phyloP scores from a whole-genome alignment of 1,140 invertebrate genomes.

The Scylla paramamosain region DNA sequence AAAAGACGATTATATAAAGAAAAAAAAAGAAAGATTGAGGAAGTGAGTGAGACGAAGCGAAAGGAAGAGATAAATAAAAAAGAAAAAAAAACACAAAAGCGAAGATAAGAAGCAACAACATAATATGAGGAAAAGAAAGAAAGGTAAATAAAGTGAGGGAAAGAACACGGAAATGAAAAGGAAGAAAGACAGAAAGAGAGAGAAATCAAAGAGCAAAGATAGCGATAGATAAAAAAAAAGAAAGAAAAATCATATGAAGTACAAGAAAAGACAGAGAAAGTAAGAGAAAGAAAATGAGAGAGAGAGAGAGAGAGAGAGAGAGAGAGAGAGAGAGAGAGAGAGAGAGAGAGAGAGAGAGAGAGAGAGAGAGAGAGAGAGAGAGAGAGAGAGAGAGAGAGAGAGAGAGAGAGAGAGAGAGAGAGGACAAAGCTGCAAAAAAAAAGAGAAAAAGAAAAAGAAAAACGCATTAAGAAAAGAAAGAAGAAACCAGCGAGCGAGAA shows the following conservation, averaged over 20 bases:
- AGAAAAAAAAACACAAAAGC: too few relatives aligned
- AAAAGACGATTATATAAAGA: not conserved
- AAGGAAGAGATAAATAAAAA: too few relatives aligned
- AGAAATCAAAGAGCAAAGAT: not conserved
- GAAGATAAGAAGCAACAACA: too few relatives aligned
- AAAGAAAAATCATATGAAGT: too few relatives aligned
- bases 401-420: not conserved
- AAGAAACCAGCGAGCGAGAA: not conserved
- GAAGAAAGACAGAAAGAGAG: constrained; percentile 2
- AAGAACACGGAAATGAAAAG: not conserved
- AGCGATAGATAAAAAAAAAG: not conserved
- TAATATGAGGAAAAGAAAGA: not conserved
- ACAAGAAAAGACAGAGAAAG: not conserved
- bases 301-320: constrained; percentile 32
- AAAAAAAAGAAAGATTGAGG: too few relatives aligned
- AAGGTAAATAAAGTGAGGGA: not conserved
- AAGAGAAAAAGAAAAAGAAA: not conserved
- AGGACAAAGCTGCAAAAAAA: not conserved
- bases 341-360: not conserved
- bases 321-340: constrained; percentile 17
- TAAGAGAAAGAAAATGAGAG: not conserved
- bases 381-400: too few relatives aligned
- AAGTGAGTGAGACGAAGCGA: too few relatives aligned
- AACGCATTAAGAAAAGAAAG: not conserved
- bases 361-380: too few relatives aligned